Evolutionary conservation across 1,140 invertebrate species (phyloP), one percentile per base, ranked within the genome.

Genomic region (Tigriopus japonicus): DNA sequence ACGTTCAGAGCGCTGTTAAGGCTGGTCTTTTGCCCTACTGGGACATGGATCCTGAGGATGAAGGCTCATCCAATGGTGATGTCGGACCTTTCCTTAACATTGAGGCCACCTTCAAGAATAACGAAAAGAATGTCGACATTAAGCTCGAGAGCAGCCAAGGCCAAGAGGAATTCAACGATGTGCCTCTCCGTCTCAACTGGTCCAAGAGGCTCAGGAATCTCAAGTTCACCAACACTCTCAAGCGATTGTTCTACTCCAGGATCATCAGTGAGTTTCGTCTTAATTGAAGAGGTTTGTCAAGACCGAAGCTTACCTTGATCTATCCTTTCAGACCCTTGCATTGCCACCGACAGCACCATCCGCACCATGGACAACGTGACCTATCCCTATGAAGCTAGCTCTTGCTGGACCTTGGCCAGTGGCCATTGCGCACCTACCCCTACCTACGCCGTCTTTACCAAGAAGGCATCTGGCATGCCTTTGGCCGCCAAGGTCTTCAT

Each of bases 21-120:
- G 60, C 63, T 41, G 64, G 45, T 42, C 45, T 65, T 19, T 49
- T 65, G 40, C 52, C 64, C n/a, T 65, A 65, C 62, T 64, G 63
- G 64, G 63, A 65, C 17, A 59, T 63, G 43, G 42, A 64, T 23
- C 55, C 63, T 12, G 54, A 65, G 12, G 51, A 62, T 43, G 56
- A 21, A 7, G 12, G n/a, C 6, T 21, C 52, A 1, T 15, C 54
- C 13, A 56, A 61, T 19, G 45, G 28, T 35, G 42, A 41, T 24
- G 19, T 58, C 21, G 56, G 49, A 56, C 61, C 61, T 14, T 24
- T 43, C 24, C 55, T 62, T 53, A 64, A 64, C 49, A 56, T 58
- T 24, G 54, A 17, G 53, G 63, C 42, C 23, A 60, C 41, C 17
- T 62, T 65, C 45, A 56, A 63, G 14, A 52, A 59, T 10, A 49